Conservation (phyloP, 2,888 invertebrate species). For the Cataglyphis cursor region DNA sequence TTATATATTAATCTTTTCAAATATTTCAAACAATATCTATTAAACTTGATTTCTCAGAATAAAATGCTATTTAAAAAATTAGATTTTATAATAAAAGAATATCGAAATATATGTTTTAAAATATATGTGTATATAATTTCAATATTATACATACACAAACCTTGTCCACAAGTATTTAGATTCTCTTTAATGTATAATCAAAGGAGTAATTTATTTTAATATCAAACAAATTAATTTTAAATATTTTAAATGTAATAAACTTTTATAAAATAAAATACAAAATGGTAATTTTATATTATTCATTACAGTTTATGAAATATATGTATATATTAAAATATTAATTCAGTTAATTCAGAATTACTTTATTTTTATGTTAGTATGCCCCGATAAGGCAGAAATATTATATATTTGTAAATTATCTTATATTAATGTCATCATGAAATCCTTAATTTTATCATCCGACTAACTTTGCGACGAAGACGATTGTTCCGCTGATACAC, state of each 20-base stretch:
- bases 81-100: neutral
- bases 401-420: neutral
- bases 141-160: neutral
- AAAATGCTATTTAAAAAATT: neutral
- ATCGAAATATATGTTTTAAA: neutral
- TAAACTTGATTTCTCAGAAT: neutral
- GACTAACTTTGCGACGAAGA: neutral
- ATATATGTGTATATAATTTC: neutral
- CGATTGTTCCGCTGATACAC: conserved; percentile 12
- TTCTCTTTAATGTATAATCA: neutral
- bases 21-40: neutral
- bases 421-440: neutral
- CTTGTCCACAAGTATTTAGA: neutral
- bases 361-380: neutral
- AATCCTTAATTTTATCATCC: neutral
- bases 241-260: neutral
- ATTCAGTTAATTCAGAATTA: neutral
- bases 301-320: neutral
- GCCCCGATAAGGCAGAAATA: neutral
- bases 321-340: neutral
- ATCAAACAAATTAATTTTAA: neutral
- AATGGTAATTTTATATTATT: neutral
- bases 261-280: neutral
- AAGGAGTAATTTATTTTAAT: neutral
- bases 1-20: neutral